phyloP scores from a whole-genome alignment of 2,888 invertebrate species.

The Drosophila subsilvestris region DNA sequence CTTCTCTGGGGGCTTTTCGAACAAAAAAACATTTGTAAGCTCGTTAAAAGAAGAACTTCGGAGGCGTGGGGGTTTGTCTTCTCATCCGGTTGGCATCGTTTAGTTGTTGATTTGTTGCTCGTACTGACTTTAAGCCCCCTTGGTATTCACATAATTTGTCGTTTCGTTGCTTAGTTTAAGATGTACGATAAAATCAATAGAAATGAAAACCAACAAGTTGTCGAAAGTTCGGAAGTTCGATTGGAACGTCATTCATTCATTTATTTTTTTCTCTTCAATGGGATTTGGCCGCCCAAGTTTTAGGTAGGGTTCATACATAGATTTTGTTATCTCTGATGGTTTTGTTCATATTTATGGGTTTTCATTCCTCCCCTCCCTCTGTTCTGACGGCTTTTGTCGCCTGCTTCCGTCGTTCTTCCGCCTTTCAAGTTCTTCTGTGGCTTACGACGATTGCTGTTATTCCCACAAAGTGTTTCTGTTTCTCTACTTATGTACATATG shows the following conservation, averaged over 20 bases:
- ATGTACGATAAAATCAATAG: constrained; percentile 18
- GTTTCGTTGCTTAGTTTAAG: constrained; percentile 41
- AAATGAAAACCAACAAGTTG: constrained; percentile 33
- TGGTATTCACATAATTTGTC: constrained; percentile 74
- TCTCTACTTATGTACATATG: not conserved
- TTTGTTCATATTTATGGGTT: constrained; percentile 33
- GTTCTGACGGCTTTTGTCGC: constrained; percentile 47
- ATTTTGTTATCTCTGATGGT: constrained; percentile 28
- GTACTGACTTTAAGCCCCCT: constrained; percentile 53
- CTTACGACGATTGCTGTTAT: constrained; percentile 64
- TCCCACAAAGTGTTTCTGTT: constrained; percentile 48
- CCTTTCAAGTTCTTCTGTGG: constrained; percentile 53
- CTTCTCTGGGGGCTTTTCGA: constrained; percentile 20
- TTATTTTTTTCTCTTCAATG: constrained; percentile 43
- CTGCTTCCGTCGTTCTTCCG: constrained; percentile 57
- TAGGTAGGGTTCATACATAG: constrained; percentile 37
- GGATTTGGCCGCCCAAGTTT: constrained; percentile 46
- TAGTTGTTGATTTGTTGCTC: constrained; percentile 38
- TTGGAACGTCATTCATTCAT: constrained; percentile 51
- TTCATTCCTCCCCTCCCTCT: not conserved
- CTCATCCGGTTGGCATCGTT: constrained; percentile 30
- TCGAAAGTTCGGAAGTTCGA: constrained; percentile 74
- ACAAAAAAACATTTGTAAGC: constrained; percentile 9
- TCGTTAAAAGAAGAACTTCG: constrained; percentile 1
- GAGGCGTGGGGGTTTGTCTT: constrained; percentile 33